These are phyloP conservation scores for Oceanodroma tethys DNA, from an alignment of 2,113 vertebrate species.

Conservation along the genomic window DNA sequence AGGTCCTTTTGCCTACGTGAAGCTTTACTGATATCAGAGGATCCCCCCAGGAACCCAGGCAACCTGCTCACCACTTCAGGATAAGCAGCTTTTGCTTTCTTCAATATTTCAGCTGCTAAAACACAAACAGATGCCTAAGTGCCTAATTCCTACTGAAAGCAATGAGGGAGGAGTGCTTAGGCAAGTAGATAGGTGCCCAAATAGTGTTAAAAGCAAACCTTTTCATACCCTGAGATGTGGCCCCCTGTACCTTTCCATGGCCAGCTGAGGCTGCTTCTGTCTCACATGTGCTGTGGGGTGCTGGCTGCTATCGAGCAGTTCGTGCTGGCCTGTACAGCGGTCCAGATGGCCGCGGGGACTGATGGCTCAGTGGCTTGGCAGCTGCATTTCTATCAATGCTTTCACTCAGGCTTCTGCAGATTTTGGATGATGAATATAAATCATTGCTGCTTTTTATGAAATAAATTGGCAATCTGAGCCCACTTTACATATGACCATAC, in stretches of 20 bases:
- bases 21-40: neutral
- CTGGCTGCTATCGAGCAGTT: accelerated
- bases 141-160: neutral
- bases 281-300: accelerated
- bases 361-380: neutral
- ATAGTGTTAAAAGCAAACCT: neutral
- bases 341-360: accelerated
- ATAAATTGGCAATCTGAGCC: neutral
- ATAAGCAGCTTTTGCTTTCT: neutral
- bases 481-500: neutral
- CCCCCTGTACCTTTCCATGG: neutral
- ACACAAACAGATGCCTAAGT: neutral
- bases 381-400: neutral
- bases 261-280: accelerated
- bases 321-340: accelerated
- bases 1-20: neutral
- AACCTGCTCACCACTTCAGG: neutral
- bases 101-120: neutral
- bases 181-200: neutral
- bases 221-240: neutral
- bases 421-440: neutral
- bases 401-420: neutral
- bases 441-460: neutral
- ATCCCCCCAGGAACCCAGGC: neutral
- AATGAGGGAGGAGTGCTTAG: neutral